These are phyloP conservation scores for Cancer borealis DNA, from an alignment of 2,888 invertebrate genomes.

Conservation along the genomic window DNA sequence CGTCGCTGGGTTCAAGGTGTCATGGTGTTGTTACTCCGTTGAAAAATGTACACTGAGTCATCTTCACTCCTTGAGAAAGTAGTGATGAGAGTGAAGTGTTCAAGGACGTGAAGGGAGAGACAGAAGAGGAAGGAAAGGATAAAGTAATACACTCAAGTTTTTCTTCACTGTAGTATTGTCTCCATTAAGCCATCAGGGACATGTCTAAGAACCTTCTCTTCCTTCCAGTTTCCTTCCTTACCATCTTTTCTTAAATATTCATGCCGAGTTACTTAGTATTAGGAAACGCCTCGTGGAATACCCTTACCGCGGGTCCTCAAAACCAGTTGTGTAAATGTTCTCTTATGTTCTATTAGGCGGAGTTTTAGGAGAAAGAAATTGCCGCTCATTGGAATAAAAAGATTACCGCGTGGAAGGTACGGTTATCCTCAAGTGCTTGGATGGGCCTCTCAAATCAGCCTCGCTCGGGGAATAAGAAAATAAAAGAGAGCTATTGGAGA, in stretches of 20 bases:
- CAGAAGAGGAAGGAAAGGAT: not conserved
- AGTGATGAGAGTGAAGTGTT: not conserved
- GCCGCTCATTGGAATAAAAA: slow-evolving; percentile 37
- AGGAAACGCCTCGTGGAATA: not conserved
- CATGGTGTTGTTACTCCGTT: too few relatives aligned
- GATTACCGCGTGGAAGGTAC: slow-evolving; percentile 27
- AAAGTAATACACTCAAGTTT: not conserved
- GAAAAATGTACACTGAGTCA: not conserved
- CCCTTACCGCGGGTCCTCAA: not conserved
- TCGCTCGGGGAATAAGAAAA: slow-evolving; percentile 48
- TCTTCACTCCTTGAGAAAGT: not conserved
- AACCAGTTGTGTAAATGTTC: slow-evolving; percentile 29
- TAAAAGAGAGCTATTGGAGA: slow-evolving; percentile 41
- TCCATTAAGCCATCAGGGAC: not conserved
- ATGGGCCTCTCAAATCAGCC: slow-evolving; percentile 22
- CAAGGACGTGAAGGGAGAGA: not conserved
- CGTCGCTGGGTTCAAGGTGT: too few relatives aligned
- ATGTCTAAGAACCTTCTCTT: not conserved
- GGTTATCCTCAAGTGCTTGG: not conserved
- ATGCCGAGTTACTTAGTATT: not conserved
- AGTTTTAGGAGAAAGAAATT: slow-evolving; percentile 29
- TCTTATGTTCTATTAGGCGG: slow-evolving; percentile 29
- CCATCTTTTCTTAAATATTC: not conserved
- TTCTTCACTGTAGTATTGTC: not conserved
- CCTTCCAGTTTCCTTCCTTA: not conserved